Conservation (phyloP, 2,888 invertebrate species). For the Eilema griseolum region DNA sequence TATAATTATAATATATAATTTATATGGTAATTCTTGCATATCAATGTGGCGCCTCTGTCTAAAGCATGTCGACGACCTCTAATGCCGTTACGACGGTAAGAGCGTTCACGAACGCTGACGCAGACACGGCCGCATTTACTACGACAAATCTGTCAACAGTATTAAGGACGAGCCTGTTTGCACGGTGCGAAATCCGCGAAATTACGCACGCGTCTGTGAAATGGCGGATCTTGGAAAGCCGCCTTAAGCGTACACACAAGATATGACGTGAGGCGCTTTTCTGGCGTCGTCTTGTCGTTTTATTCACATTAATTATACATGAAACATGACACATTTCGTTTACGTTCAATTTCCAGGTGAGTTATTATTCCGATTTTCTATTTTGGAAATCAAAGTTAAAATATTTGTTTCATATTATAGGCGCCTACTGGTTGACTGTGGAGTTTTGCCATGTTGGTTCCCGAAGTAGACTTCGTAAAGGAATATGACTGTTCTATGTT, state of each 20-base stretch:
- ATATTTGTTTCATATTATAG: not conserved
- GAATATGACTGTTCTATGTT: too few species aligned
- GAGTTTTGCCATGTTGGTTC: too few species aligned
- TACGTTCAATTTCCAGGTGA: not conserved
- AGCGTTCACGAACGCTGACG: too few species aligned
- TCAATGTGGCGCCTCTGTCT: constrained; percentile 21
- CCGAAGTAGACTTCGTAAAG: too few species aligned
- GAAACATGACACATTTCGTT: not conserved
- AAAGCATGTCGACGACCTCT: constrained; percentile 3
- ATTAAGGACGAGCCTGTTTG: too few species aligned
- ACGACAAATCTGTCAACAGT: too few species aligned
- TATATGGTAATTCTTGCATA: constrained; percentile 19
- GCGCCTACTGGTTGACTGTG: not conserved
- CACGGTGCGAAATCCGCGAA: too few species aligned
- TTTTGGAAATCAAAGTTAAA: not conserved
- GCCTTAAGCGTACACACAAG: not conserved
- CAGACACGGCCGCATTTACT: too few species aligned
- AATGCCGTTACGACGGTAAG: not conserved
- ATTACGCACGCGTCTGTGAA: too few species aligned
- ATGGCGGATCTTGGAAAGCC: too few species aligned
- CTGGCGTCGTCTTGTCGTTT: not conserved
- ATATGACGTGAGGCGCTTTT: not conserved
- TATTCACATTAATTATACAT: not conserved
- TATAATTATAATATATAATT: constrained; percentile 22
- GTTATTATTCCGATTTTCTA: not conserved